Evolutionary conservation across 2,113 vertebrate species (phyloP).

Genomic region (Eptatretus burgeri): DNA sequence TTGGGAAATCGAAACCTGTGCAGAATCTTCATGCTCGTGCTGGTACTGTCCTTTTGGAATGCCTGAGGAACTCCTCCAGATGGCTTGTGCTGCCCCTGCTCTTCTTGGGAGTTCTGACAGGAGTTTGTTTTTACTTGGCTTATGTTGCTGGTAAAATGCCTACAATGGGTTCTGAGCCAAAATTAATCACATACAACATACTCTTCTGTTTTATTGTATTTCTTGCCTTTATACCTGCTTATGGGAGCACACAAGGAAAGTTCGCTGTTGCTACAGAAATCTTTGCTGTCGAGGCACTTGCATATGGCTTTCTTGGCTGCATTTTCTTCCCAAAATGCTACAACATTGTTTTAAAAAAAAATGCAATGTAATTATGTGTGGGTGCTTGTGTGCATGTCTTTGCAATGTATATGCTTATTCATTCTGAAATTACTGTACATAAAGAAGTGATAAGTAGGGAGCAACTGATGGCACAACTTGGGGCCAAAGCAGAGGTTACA

Average conservation of each 20-base stretch:
- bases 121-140: neutral
- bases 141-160: neutral
- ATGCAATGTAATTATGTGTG: too few species aligned
- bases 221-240: constrained; percentile 3
- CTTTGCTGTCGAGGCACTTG: neutral
- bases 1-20: neutral
- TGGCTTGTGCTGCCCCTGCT: neutral
- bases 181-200: constrained; percentile 2
- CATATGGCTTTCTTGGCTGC: neutral
- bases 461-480: too few species aligned
- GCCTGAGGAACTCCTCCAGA: neutral
- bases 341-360: neutral
- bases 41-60: neutral
- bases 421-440: too few species aligned
- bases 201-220: neutral
- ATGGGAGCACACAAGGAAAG: constrained; percentile 1
- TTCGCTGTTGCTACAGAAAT: neutral
- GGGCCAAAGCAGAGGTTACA: too few species aligned
- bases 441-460: too few species aligned
- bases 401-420: too few species aligned
- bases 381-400: too few species aligned
- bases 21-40: neutral
- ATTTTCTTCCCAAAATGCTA: constrained; percentile 5
- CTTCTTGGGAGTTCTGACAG: neutral
- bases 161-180: neutral